Evolutionary conservation across 2,113 vertebrate genomes (phyloP).

Genomic region (Laterallus jamaicensis): DNA sequence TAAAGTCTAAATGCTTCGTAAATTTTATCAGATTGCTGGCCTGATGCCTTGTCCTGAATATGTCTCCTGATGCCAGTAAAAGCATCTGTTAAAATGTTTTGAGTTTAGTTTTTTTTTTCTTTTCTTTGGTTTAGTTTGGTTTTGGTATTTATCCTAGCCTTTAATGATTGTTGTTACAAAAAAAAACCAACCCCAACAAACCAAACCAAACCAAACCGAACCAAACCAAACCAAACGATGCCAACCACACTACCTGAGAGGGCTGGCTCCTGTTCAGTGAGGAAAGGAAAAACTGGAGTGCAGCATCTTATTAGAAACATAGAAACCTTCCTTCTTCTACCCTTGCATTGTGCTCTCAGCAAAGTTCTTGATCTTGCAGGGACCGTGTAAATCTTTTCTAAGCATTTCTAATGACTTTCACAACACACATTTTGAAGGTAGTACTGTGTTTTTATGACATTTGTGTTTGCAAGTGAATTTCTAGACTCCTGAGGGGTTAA

Average conservation of each 20-base stretch:
- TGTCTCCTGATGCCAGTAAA: background rate
- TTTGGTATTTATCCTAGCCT: background rate
- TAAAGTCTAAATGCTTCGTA: background rate
- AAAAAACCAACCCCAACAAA: fast-evolving
- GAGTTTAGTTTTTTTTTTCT: no score
- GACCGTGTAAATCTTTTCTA: background rate
- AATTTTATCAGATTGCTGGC: background rate
- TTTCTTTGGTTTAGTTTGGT: no score
- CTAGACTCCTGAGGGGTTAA: background rate
- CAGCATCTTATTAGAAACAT: background rate
- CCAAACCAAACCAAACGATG: no score
- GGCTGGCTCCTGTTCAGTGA: background rate
- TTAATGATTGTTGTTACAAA: background rate
- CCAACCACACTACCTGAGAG: background rate
- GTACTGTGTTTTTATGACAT: background rate
- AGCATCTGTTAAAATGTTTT: background rate
- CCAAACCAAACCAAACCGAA: no score
- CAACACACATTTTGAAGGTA: background rate
- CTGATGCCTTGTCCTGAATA: background rate
- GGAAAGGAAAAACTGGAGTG: background rate
- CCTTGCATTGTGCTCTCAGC: background rate
- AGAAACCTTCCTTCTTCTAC: background rate
- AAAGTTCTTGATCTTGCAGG: background rate
- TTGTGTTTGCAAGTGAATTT: background rate
- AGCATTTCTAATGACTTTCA: background rate